Conservation (phyloP, 2,888 invertebrate genomes). For the Phalangium opilio region DNA sequence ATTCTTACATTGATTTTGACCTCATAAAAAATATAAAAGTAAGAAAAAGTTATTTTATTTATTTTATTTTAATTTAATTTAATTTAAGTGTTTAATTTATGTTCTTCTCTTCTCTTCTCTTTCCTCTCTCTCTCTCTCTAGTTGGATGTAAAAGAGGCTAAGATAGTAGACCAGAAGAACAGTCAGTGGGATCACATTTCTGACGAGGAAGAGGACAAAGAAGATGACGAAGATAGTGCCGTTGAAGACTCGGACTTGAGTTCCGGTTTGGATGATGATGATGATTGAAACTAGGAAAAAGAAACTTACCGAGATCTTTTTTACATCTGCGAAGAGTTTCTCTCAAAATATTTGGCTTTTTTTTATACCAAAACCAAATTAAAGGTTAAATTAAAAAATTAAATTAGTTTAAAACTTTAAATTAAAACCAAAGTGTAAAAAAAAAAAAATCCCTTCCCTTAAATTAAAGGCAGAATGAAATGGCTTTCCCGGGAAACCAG, state of each 20-base stretch:
- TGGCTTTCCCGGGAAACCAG: no score
- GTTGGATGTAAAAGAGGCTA: constrained; percentile 92
- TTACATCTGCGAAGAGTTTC: no score
- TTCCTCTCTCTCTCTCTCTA: constrained; percentile 26
- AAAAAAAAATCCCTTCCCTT: no score
- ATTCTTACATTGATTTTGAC: constrained; percentile 95
- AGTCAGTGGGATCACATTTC: constrained; percentile 97
- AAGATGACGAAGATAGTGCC: constrained; percentile 40
- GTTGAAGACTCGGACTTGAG: constrained; percentile 45
- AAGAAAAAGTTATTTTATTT: constrained; percentile 13
- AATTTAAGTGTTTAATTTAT: constrained; percentile 2
- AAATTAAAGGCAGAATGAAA: no score
- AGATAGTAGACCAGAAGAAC: constrained; percentile 74
- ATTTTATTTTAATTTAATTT: neutral
- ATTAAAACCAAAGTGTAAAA: no score
- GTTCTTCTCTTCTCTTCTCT: no score
- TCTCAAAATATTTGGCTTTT: no score
- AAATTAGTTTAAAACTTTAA: no score
- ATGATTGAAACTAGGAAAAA: constrained; percentile 19
- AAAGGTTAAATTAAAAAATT: no score
- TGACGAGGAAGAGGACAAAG: constrained; percentile 55
- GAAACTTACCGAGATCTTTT: no score
- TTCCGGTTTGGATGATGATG: constrained; percentile 46
- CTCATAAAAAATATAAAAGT: constrained; percentile 83
- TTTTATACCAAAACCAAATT: no score